Conservation (phyloP, 2,888 invertebrate genomes). For the Coelogynopora nodosa region DNA sequence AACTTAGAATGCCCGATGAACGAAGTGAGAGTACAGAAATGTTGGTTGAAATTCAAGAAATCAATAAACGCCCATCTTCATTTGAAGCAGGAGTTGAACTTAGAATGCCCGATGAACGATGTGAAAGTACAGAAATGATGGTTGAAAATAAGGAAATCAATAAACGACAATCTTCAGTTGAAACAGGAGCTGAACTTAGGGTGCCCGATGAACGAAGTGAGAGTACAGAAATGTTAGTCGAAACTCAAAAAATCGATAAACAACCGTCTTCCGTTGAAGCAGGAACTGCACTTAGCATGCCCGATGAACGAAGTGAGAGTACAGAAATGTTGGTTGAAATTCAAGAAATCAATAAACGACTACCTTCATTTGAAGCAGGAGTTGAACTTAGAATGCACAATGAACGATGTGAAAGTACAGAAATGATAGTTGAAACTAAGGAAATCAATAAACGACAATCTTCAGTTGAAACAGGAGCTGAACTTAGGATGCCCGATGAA, state of each 20-base stretch:
- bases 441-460: background rate
- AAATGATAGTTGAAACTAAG: background rate
- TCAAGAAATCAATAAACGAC: background rate
- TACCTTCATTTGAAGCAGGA: background rate
- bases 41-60: background rate
- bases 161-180: background rate
- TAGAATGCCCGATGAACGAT: background rate
- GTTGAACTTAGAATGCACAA: background rate
- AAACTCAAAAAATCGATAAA: background rate
- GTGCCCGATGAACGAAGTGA: background rate
- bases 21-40: background rate
- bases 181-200: background rate
- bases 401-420: background rate
- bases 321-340: background rate
- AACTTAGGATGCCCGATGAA: background rate
- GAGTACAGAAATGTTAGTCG: background rate
- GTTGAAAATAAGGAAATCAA: background rate
- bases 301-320: background rate
- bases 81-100: no score
- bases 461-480: background rate
- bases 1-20: background rate
- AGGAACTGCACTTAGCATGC: background rate
- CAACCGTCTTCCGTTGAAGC: background rate
- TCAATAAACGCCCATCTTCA: background rate
- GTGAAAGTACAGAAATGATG: background rate